Evolutionary conservation across 2,113 vertebrate genomes (phyloP), one percentile per base, ranked within the genome.

Genomic region (Motacilla tschutschensis): DNA sequence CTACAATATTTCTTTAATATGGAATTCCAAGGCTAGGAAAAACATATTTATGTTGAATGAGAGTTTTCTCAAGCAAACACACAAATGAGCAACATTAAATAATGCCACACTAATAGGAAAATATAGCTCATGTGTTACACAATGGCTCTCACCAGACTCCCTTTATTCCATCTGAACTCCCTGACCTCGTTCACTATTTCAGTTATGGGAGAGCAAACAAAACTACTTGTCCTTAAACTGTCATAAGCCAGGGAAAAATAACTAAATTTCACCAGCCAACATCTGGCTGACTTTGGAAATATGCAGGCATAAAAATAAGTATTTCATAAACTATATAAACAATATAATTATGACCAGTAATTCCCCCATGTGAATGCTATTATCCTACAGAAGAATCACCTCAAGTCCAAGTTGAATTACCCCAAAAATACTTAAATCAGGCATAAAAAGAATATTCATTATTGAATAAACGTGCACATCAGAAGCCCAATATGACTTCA

Each of bases 251-350:
- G 47, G 17, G 66, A 29, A 79, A 75, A 70, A 48, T 1, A 41
- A 36, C 50, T 21, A 15, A 31, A 60, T 54, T 76, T 79, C 43
- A 86, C n/a, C 78, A 90, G n/a, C 29, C 51, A 82, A 62, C 38
- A 91, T 73, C 87, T 86, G 59, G 40, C 60, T 90, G 55, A 69
- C 41, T 69, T 47, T 72, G 63, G 59, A 88, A 91, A 90, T 20
- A 65, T 54, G 26, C 21, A 84, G 14, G 38, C 67, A 84, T 63
- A 86, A 78, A 89, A 92, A 46, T 55, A 88, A 83, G 33, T 75
- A 81, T 78, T 90, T 80, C 38, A 88, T 67, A 72, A 91, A 75
- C 59, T 53, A 67, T 29, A 90, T 48, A 71, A 77, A 80, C 53
- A 88, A 67, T 53, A 71, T 3, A 71, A 46, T 78, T 81, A 71